Conservation (phyloP, 2,797 vertebrate species). For the Eutrigla gurnardus region DNA sequence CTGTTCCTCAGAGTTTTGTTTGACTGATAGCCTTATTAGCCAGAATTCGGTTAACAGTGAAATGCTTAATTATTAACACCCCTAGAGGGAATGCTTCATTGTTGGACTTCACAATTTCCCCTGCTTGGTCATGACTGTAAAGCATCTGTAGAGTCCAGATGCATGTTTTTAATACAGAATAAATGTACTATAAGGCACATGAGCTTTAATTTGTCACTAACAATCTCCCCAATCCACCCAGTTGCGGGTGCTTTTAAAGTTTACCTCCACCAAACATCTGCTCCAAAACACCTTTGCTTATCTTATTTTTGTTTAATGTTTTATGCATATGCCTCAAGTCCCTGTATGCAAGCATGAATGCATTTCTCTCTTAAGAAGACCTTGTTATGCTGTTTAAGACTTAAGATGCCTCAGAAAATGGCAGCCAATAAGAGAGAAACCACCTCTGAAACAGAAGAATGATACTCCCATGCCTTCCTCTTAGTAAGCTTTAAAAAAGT, state of each 20-base stretch:
- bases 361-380: conserved; percentile 18
- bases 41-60: background rate
- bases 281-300: conserved; percentile 3
- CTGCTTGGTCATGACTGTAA: background rate
- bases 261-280: background rate
- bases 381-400: conserved; percentile 34
- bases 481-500: background rate
- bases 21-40: background rate
- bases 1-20: background rate
- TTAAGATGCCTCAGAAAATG: too few species aligned
- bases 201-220: too few species aligned
- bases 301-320: conserved; percentile 32
- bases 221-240: too few species aligned
- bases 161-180: background rate
- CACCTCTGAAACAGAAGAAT: background rate
- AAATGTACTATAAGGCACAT: background rate
- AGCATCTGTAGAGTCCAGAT: background rate
- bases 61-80: background rate
- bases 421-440: conserved; percentile 10
- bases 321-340: background rate
- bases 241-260: background rate
- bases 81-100: background rate
- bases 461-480: background rate
- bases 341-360: background rate
- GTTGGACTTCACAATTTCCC: background rate